Conservation (phyloP, 2,113 vertebrate genomes). For the Pristiophorus japonicus region DNA sequence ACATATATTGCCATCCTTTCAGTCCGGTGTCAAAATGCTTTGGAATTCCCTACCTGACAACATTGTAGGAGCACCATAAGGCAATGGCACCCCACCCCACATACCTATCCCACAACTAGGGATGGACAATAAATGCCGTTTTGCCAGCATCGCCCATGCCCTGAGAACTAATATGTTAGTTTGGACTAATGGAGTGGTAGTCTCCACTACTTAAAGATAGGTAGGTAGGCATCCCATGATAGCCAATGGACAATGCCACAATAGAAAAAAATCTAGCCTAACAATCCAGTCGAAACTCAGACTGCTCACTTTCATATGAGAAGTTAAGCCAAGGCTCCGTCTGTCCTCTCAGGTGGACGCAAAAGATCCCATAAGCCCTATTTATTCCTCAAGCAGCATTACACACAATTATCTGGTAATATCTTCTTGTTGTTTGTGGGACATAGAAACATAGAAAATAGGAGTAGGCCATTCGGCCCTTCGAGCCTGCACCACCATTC, state of each 20-base stretch:
- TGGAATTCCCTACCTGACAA: neutral
- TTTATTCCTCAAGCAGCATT: neutral
- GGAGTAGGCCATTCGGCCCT: too few relatives aligned
- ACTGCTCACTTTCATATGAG: too few relatives aligned
- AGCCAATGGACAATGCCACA: neutral
- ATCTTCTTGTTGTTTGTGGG: neutral
- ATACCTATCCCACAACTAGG: neutral
- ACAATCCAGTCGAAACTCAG: too few relatives aligned
- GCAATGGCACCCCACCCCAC: neutral
- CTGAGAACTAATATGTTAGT: neutral
- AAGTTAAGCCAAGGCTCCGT: neutral
- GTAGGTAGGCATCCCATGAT: neutral
- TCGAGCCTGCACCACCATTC: too few relatives aligned
- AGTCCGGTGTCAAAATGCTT: neutral
- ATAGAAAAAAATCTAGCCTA: neutral
- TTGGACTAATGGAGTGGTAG: too few relatives aligned
- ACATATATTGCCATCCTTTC: neutral
- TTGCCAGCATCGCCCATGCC: neutral
- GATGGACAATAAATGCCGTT: neutral
- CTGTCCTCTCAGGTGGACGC: neutral
- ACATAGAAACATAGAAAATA: too few relatives aligned
- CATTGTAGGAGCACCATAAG: neutral
- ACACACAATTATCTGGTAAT: neutral
- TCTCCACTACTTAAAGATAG: neutral
- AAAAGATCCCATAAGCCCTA: neutral